phyloP scores from a whole-genome alignment of 2,797 vertebrate species.

The Anguilla megastoma region DNA sequence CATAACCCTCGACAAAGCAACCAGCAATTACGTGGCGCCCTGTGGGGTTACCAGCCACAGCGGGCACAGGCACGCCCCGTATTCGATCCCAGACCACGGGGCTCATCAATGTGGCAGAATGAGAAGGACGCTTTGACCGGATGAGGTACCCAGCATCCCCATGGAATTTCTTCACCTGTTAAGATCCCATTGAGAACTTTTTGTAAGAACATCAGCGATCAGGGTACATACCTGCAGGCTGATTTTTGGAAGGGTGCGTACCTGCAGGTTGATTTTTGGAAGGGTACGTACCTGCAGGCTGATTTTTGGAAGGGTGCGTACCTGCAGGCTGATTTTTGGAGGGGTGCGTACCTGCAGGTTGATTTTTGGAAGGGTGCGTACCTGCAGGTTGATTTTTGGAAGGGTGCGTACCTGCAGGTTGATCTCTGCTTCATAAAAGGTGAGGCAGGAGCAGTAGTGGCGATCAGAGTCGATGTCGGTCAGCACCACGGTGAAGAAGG shows the following conservation, averaged over 20 bases:
- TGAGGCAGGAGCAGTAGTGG: slow-evolving; percentile 96
- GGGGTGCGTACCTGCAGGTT: slow-evolving; percentile 72
- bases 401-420: slow-evolving; percentile 70
- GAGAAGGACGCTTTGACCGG: background rate
- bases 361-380: slow-evolving; percentile 45
- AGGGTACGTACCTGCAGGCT: slow-evolving; percentile 70
- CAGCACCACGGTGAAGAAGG: slow-evolving; percentile 94
- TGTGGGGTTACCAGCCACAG: background rate
- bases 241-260: slow-evolving; percentile 73
- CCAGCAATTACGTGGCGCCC: background rate
- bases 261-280: slow-evolving; percentile 76
- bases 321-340: slow-evolving; percentile 78
- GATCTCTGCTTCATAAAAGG: slow-evolving; percentile 94
- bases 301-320: slow-evolving; percentile 47
- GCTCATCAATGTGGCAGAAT: background rate
- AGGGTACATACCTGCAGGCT: slow-evolving; percentile 70
- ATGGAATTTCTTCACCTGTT: background rate
- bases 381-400: slow-evolving; percentile 75
- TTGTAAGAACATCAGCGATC: background rate
- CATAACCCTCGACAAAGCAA: background rate
- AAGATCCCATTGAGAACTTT: background rate
- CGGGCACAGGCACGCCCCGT: background rate
- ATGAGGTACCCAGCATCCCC: background rate
- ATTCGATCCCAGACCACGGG: background rate
- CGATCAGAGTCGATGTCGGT: slow-evolving; percentile 97